phyloP scores from a whole-genome alignment of 2,113 vertebrate genomes.

The Engystomops pustulosus region DNA sequence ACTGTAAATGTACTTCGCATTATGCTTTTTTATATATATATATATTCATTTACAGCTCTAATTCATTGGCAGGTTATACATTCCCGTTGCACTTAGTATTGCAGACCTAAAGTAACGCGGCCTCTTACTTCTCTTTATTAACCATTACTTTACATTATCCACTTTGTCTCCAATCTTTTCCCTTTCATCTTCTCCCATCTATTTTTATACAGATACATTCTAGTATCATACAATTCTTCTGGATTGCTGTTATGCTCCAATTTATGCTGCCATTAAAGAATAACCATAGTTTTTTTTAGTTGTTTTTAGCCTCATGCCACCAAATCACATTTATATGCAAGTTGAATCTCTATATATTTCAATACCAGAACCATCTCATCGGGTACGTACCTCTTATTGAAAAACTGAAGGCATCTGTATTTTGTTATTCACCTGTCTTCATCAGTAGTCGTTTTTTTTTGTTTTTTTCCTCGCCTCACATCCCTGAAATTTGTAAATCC shows the following conservation, averaged over 20 bases:
- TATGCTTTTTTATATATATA: no score
- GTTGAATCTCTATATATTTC: neutral
- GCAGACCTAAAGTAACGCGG: neutral
- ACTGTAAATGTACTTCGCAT: no score
- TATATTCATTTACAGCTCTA: no score
- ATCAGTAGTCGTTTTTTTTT: slow-evolving; percentile 13
- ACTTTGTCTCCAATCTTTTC: neutral
- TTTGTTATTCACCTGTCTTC: neutral
- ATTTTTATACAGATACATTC: neutral
- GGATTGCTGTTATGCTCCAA: neutral
- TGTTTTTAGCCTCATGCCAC: no score
- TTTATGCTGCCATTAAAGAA: neutral
- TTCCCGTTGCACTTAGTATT: no score
- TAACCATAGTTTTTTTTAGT: no score
- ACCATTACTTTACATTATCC: neutral
- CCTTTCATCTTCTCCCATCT: neutral
- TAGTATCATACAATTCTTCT: neutral
- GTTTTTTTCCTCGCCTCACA: no score
- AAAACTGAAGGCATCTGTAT: slow-evolving; percentile 20
- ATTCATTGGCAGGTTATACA: no score
- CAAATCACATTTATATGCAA: neutral
- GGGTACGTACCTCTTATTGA: slow-evolving; percentile 43
- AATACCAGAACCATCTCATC: neutral
- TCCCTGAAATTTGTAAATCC: slow-evolving; percentile 57
- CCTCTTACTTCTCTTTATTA: neutral